A percentile compares a stretch with the other conserved stretches of the same genome.
These are phyloP conservation scores for Coleophora deauratella DNA, from an alignment of 2,888 invertebrate genomes.

Conservation along the genomic window DNA sequence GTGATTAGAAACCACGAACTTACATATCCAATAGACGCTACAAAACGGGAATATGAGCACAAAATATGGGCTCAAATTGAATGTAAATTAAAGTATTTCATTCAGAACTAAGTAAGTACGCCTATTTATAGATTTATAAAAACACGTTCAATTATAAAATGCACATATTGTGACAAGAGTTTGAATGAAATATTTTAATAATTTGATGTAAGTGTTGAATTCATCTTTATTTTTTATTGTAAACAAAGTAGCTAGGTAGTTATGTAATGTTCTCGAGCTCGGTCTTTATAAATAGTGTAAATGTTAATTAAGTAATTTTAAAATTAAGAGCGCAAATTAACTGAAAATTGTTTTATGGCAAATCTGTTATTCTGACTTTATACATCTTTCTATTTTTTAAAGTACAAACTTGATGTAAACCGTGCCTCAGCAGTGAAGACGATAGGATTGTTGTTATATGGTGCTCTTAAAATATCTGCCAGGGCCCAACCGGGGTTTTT, in stretches of 20 bases:
- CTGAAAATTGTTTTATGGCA: too few relatives aligned
- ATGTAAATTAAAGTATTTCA: constrained; percentile 41
- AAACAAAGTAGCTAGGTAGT: constrained; percentile 26
- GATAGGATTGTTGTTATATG: too few relatives aligned
- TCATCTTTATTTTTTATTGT: constrained; percentile 27
- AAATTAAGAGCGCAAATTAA: constrained; percentile 4
- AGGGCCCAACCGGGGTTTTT: too few relatives aligned
- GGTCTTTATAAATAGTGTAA: constrained; percentile 45
- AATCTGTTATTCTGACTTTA: too few relatives aligned
- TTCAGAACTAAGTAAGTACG: constrained; percentile 30
- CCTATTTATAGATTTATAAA: constrained; percentile 6
- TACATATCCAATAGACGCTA: constrained; percentile 60
- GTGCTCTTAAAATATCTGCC: too few relatives aligned
- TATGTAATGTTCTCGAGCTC: constrained; percentile 26
- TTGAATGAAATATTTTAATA: constrained; percentile 42
- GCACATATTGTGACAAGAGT: constrained; percentile 1
- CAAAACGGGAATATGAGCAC: constrained; percentile 51
- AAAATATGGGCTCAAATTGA: constrained; percentile 60
- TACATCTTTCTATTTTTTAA: too few relatives aligned
- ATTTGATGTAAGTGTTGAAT: constrained; percentile 32
- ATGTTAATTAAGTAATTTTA: constrained; percentile 29
- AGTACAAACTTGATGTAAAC: too few relatives aligned
- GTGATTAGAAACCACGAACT: constrained; percentile 39
- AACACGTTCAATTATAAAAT: constrained; percentile 2
- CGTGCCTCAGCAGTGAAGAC: too few relatives aligned